Conservation (phyloP, 1,140 invertebrate genomes). For the Drosophila obscura region DNA sequence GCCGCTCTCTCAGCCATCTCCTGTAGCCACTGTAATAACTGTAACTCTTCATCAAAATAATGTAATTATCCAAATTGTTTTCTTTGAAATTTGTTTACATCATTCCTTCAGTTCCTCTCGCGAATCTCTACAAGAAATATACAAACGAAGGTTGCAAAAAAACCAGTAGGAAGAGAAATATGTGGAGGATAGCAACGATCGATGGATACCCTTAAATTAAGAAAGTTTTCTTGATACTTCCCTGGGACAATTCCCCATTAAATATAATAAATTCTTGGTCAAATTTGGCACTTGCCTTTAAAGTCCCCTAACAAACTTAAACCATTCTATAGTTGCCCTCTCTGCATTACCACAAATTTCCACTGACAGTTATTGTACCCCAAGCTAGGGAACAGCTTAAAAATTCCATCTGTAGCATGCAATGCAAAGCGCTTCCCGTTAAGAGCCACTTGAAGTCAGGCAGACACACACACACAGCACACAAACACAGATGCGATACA, state of each 20-base stretch:
- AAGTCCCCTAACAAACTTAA: too few species aligned
- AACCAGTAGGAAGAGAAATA: neutral
- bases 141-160: neutral
- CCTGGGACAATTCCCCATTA: too few species aligned
- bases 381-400: conserved; percentile 8
- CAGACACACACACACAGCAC: conserved; percentile 21
- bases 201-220: too few species aligned
- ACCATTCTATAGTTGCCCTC: too few species aligned
- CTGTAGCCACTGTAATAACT: conserved; percentile 51
- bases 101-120: conserved; percentile 53
- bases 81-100: conserved; percentile 82
- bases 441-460: conserved; percentile 68
- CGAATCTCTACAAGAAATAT: conserved; percentile 51
- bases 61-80: conserved; percentile 82
- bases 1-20: neutral
- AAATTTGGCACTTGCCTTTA: too few species aligned
- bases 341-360: too few species aligned
- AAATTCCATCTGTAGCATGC: conserved; percentile 38
- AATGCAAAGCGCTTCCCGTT: conserved; percentile 70
- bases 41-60: conserved; percentile 79
- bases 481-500: too few species aligned
- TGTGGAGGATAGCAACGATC: too few species aligned
- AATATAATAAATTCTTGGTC: too few species aligned
- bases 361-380: too few species aligned
- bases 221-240: too few species aligned